Evolutionary conservation across 2,113 vertebrate genomes (phyloP), one percentile per base, ranked within the genome.

Genomic region (Ailuropoda melanoleuca): DNA sequence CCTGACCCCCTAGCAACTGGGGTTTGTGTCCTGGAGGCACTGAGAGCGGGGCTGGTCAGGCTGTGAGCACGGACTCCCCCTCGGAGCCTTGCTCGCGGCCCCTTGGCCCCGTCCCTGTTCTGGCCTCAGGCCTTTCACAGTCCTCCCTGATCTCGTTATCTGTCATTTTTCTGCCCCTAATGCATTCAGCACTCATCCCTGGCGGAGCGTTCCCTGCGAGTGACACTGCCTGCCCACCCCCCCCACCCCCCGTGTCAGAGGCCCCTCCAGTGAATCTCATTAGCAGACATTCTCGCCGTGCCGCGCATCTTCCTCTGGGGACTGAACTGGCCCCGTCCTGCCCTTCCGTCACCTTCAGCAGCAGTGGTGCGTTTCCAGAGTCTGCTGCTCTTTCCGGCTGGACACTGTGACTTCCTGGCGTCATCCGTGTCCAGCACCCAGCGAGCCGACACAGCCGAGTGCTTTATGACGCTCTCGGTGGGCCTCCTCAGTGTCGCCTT

Each of bases 141-240:
- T 98, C 98, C 96, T 97, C 93, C 88, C 93, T 97, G 93, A 96
- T 98, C 95, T 98, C 97, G 96, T 98, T 97, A 98, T 97, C 86
- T 98, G 96, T 95, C 96, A 95, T 80, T 97, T 98, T 96, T 97
- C 95, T 88, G 75, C 50, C 53, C 96, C 98, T 98, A 98, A 98
- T 98, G 97, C 77, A 68, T 96, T 97, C 97, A 55, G 56, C 93
- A 95, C 85, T 97, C 96, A 23, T 21, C 93, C 97, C 81, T 64
- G 93, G 88, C 92, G 72, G 89, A 93, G 62, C 82, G 34, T 19
- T 80, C 95, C 96, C 96, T 94, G 88, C 74, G 93, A 94, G 86
- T 29, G 34, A 0, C 93, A 78, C 53, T 86, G 97, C 72, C 74
- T 9, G 26, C 26, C 74, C 14, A 5, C 43, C 43, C 29, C 43